Base-by-base conservation (phyloP, 1,140 invertebrate genomes). In the Armadillidium nasatum region DNA sequence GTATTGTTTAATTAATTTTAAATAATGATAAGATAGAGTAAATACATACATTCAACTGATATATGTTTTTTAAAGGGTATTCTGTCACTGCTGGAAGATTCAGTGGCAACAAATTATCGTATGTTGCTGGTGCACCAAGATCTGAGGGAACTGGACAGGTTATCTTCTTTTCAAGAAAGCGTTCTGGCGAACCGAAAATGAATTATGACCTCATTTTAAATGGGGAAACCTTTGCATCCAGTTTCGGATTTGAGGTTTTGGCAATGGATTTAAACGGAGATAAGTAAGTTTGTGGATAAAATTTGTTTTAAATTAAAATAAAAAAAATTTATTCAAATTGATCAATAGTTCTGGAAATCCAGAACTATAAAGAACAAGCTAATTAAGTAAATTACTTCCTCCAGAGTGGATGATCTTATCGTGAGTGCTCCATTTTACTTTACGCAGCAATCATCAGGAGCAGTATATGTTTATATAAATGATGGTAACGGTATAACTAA, bases 341-440 rank as follows among this genome's bases (percentile, higher is more conserved):
- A 71, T 71, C 70, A 60, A 60, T 60, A 11, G n/a, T 11, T 60
- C 54, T n/a, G 11, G n/a, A 11, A 11, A 11, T n/a, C 11, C n/a
- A 11, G 54, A 60, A 11, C n/a, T 60, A 11, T 60, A 11, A 60
- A 11, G 54, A 11, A 60, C 54, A 11, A n/a, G n/a, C 11, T 11
- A 11, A 0, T 13, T 66, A 60, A 21, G n/a, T n/a, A n/a, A n/a
- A n/a, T n/a, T n/a, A n/a, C n/a, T n/a, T n/a, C n/a, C n/a, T n/a
- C n/a, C 83, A 94, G 93, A 46, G 86, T 89, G 78, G 89, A 92
- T 22, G 96, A 98, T 87, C 86, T 98, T 10, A 87, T 96, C 68
- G 92, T 97, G 0, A 92, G 93, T 22, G 94, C 95, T 11, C 96
- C 96, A 15, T 95, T 96, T 85, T 96, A 94, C 83, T 96, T 95